Conservation (phyloP, 2,113 vertebrate genomes). For the Girardinichthys multiradiatus region DNA sequence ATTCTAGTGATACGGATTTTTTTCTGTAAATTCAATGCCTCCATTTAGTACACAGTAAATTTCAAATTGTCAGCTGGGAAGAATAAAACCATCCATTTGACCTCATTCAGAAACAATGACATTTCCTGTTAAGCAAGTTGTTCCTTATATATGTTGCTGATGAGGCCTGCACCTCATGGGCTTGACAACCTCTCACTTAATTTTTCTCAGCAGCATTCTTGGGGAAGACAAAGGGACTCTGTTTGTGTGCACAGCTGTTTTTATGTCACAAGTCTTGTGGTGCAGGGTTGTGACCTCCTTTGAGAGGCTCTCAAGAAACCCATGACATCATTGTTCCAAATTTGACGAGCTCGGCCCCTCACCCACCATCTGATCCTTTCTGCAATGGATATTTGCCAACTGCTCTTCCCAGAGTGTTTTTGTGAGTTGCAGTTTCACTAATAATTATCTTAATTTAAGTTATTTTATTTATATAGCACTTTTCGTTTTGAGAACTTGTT, state of each 20-base stretch:
- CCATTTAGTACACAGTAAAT: slow-evolving; percentile 26
- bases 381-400: slow-evolving; percentile 20
- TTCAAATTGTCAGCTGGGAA: slow-evolving; percentile 41
- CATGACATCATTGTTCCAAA: slow-evolving; percentile 72
- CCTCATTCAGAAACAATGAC: slow-evolving; percentile 35
- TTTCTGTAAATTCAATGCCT: background rate
- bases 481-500: background rate
- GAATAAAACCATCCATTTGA: slow-evolving; percentile 52
- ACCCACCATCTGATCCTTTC: slow-evolving; percentile 18
- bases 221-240: slow-evolving; percentile 58
- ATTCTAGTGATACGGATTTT: too few species aligned
- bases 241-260: slow-evolving; percentile 69
- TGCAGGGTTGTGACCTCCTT: slow-evolving; percentile 62
- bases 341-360: slow-evolving; percentile 31
- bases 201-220: slow-evolving; percentile 38
- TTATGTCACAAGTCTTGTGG: slow-evolving; percentile 59
- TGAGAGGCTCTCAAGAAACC: slow-evolving; percentile 55
- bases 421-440: slow-evolving; percentile 27
- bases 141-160: slow-evolving; percentile 26
- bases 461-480: too few species aligned
- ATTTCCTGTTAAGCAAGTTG: slow-evolving; percentile 30
- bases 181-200: slow-evolving; percentile 51
- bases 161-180: slow-evolving; percentile 24
- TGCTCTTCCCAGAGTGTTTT: slow-evolving; percentile 11
- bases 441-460: slow-evolving; percentile 22